These are phyloP conservation scores for Hestina assimilis DNA, from an alignment of 1,140 invertebrate genomes.

Conservation along the genomic window DNA sequence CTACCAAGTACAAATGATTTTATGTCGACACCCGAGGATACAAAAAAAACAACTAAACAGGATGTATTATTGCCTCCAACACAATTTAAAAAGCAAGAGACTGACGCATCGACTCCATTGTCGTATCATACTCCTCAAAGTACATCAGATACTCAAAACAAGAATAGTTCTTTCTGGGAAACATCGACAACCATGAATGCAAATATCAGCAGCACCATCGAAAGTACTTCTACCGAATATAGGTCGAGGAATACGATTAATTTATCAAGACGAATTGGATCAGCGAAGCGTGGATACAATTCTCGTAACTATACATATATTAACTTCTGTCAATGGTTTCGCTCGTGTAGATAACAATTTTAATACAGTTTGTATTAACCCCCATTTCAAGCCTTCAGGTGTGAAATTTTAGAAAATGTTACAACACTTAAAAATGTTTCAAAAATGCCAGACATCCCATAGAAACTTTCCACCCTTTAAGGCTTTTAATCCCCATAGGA, in stretches of 20 bases:
- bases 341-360: background rate
- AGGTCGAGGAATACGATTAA: background rate
- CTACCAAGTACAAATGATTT: background rate
- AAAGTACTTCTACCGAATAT: background rate
- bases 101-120: conserved; percentile 24
- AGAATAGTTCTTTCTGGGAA: conserved; percentile 27
- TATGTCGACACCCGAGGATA: background rate
- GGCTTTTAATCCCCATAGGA: no score
- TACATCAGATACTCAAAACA: conserved; percentile 6
- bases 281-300: conserved; percentile 34
- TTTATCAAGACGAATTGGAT: conserved; percentile 7
- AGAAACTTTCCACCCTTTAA: no score
- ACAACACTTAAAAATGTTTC: no score
- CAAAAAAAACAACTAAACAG: background rate
- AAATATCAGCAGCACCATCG: conserved; percentile 13
- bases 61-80: background rate
- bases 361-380: no score
- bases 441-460: no score
- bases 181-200: conserved; percentile 39
- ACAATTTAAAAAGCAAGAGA: conserved; percentile 23
- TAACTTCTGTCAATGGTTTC: no score
- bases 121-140: conserved; percentile 36
- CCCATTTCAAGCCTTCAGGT: no score
- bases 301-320: conserved; percentile 35
- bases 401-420: no score